Conservation (phyloP, 2,113 vertebrate species). For the Odontophorus gujanensis region DNA sequence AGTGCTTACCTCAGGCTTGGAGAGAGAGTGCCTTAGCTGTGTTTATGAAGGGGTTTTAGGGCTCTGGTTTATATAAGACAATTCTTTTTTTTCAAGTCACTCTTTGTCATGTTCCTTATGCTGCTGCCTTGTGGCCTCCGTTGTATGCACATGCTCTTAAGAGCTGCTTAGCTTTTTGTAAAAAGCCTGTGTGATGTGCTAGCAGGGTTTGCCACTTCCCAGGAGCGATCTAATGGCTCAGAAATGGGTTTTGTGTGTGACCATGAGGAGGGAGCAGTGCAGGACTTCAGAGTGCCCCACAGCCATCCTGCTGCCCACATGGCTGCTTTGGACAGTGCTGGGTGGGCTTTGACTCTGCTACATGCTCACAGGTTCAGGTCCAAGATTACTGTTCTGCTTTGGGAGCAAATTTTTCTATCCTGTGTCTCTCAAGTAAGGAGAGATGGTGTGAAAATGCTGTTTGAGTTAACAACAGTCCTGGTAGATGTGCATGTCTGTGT, state of each 20-base stretch:
- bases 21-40: background rate
- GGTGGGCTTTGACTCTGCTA: background rate
- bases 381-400: background rate
- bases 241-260: background rate
- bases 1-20: background rate
- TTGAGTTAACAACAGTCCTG: background rate
- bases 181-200: background rate
- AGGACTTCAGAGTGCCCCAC: accelerated
- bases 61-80: conserved; percentile 41
- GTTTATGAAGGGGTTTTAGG: background rate
- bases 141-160: background rate
- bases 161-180: background rate
- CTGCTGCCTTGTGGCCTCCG: background rate
- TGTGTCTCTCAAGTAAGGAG: background rate
- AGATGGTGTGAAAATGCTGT: background rate
- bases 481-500: accelerated
- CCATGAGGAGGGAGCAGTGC: background rate
- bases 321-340: accelerated
- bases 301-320: background rate
- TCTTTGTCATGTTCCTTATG: background rate
- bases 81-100: background rate
- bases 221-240: background rate
- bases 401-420: background rate
- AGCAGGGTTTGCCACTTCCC: background rate
- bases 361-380: accelerated